phyloP scores from a whole-genome alignment of 2,797 vertebrate genomes.

The Alauda arvensis region DNA sequence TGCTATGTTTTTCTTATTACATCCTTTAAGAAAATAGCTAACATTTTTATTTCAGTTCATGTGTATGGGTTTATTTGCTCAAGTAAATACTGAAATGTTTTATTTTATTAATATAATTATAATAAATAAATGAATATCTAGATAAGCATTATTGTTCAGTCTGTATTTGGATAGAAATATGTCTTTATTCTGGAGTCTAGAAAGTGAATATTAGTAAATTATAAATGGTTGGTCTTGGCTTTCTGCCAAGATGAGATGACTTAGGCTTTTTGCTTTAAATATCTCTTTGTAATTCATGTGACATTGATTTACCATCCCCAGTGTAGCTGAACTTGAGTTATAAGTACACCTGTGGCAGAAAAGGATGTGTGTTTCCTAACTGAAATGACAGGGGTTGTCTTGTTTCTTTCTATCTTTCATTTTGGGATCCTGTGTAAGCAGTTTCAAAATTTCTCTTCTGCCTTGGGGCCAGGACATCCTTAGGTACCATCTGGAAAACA shows the following conservation, averaged over 20 bases:
- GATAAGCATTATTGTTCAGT: neutral
- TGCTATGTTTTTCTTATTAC: neutral
- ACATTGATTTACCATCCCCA: neutral
- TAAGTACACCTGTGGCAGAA: neutral
- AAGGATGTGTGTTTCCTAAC: neutral
- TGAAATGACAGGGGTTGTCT: neutral
- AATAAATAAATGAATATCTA: neutral
- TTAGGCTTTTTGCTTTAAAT: neutral
- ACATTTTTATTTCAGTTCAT: neutral
- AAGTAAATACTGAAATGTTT: neutral
- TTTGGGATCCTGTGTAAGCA: neutral
- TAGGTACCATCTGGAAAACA: neutral
- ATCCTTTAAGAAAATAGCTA: neutral
- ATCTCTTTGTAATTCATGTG: neutral
- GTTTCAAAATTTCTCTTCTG: neutral
- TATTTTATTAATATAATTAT: neutral
- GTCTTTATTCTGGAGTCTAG: neutral
- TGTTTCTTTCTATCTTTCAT: neutral
- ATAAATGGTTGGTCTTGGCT: neutral
- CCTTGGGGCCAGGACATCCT: neutral
- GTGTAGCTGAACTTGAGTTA: neutral
- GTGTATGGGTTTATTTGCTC: neutral
- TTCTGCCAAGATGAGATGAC: neutral
- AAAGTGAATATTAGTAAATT: neutral
- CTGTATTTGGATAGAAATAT: neutral